Evolutionary conservation across 2,888 invertebrate species (phyloP).

Genomic region (Apodemia mormo): DNA sequence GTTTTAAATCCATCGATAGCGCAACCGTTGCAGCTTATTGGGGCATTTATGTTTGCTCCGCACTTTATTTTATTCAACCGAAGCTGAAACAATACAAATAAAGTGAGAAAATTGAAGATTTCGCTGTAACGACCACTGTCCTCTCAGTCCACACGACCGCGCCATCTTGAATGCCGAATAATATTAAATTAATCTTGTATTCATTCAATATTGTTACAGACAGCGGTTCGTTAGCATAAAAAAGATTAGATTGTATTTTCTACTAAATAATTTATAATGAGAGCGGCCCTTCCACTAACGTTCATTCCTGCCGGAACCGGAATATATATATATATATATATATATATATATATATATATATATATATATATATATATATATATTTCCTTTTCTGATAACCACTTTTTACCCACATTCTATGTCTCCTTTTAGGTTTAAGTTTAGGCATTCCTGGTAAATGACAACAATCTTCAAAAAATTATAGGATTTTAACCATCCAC

Average conservation of each 20-base stretch:
- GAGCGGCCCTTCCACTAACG: too few relatives aligned
- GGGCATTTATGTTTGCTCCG: conserved; percentile 41
- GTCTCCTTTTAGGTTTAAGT: too few relatives aligned
- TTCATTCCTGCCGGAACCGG: too few relatives aligned
- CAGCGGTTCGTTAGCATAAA: background rate
- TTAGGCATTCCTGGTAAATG: too few relatives aligned
- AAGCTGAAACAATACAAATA: conserved; percentile 28
- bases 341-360: too few relatives aligned
- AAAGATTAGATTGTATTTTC: background rate
- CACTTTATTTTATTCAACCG: conserved; percentile 41
- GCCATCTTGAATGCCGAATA: background rate
- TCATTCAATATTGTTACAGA: background rate
- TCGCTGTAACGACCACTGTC: conserved; percentile 10
- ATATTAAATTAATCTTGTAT: background rate
- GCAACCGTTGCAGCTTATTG: conserved; percentile 32
- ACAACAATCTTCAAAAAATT: too few relatives aligned
- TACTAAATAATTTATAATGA: too few relatives aligned
- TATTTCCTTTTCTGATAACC: too few relatives aligned
- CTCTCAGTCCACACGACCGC: background rate
- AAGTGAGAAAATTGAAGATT: conserved; percentile 27
- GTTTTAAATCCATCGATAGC: background rate
- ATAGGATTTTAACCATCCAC: too few relatives aligned
- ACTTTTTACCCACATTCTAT: too few relatives aligned
- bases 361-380: too few relatives aligned
- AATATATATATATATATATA: too few relatives aligned